These are phyloP conservation scores for Clusia tigrina DNA, from an alignment of 2,888 invertebrate genomes.

Conservation along the genomic window DNA sequence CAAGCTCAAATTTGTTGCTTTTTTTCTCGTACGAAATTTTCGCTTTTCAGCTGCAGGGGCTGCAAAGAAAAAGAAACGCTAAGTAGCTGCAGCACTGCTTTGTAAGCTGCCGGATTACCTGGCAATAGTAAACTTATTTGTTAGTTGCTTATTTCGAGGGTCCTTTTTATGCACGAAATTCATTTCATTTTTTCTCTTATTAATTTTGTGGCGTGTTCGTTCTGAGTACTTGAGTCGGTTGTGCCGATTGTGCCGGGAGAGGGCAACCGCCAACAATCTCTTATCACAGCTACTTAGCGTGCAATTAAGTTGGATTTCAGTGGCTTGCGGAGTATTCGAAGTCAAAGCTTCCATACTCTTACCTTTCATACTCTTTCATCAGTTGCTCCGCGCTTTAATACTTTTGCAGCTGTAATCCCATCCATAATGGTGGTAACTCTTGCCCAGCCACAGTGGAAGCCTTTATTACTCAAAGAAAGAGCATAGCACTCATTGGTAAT, in stretches of 20 bases:
- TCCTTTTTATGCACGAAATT: background rate
- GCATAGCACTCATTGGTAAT: too few relatives aligned
- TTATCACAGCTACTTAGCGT: too few relatives aligned
- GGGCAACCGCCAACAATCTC: too few relatives aligned
- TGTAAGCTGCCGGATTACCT: slow-evolving; percentile 4
- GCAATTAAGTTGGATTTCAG: too few relatives aligned
- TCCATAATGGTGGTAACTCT: too few relatives aligned
- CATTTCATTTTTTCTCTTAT: background rate
- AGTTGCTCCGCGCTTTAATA: too few relatives aligned
- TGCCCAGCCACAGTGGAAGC: too few relatives aligned
- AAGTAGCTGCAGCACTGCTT: slow-evolving; percentile 3
- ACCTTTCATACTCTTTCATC: too few relatives aligned
- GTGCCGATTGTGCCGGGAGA: background rate
- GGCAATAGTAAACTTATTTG: slow-evolving; percentile 6
- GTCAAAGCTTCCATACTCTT: too few relatives aligned
- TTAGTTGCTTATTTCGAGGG: background rate
- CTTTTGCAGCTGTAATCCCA: too few relatives aligned
- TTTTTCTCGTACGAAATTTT: background rate
- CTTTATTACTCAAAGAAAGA: too few relatives aligned
- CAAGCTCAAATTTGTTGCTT: background rate
- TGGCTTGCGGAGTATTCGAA: too few relatives aligned
- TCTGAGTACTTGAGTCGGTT: background rate
- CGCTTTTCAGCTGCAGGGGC: background rate
- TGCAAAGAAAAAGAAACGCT: background rate
- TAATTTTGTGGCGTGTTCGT: slow-evolving; percentile 2